Conservation (phyloP, 2,113 vertebrate species). For the Bujurquina vittata region DNA sequence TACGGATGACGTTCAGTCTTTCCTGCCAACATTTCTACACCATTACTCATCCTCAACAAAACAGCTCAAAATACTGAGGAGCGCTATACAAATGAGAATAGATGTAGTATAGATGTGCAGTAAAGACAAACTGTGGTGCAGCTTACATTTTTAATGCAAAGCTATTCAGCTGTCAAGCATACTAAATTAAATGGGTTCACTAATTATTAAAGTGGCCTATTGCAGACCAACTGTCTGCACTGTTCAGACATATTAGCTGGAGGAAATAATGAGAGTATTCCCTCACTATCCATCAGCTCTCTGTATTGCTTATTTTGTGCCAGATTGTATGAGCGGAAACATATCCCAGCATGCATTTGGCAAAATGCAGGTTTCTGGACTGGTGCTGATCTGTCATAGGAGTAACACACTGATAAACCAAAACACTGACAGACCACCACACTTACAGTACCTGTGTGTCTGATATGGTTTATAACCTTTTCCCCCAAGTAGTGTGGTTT, state of each 20-base stretch:
- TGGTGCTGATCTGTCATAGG: background rate
- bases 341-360: background rate
- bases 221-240: conserved; percentile 13
- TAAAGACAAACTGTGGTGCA: background rate
- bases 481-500: background rate
- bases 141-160: conserved; percentile 14
- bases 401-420: background rate
- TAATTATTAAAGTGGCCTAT: conserved; percentile 14
- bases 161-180: background rate
- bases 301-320: background rate
- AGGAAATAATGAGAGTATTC: background rate
- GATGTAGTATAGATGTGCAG: background rate
- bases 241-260: conserved; percentile 2
- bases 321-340: background rate
- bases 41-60: background rate
- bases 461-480: background rate
- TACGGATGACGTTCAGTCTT: background rate
- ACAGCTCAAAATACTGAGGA: background rate
- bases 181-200: conserved; percentile 14
- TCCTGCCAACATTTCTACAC: background rate
- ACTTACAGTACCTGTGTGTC: background rate
- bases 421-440: background rate
- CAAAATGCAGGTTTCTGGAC: background rate
- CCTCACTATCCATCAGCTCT: background rate
- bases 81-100: background rate